Conservation (phyloP, 2,888 invertebrate species). For the Diaperis boleti region DNA sequence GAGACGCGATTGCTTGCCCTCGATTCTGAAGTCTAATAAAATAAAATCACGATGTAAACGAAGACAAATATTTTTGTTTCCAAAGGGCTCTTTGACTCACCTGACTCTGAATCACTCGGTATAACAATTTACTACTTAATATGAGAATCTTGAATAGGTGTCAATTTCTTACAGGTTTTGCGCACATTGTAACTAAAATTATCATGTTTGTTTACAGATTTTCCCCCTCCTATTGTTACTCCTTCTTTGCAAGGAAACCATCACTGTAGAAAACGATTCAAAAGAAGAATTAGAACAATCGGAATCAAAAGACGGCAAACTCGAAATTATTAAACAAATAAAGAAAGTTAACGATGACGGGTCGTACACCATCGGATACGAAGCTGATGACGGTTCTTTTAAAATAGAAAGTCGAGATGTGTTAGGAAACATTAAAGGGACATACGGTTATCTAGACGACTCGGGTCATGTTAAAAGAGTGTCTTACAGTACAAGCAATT, state of each 20-base stretch:
- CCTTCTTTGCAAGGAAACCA: slow-evolving; percentile 19
- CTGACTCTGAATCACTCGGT: too few relatives aligned
- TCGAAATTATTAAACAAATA: slow-evolving; percentile 85
- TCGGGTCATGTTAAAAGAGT: slow-evolving; percentile 84
- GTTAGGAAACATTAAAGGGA: slow-evolving; percentile 84
- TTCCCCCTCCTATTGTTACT: slow-evolving; percentile 24
- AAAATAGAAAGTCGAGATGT: slow-evolving; percentile 87
- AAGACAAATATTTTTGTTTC: too few relatives aligned
- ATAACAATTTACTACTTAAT: too few relatives aligned
- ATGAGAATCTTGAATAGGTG: slow-evolving; percentile 14
- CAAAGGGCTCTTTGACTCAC: too few relatives aligned
- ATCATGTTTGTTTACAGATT: slow-evolving; percentile 32
- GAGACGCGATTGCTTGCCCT: too few relatives aligned
- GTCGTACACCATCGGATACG: slow-evolving; percentile 87
- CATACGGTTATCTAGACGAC: slow-evolving; percentile 84
- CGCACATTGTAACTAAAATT: neutral
- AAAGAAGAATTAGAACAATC: slow-evolving; percentile 72
- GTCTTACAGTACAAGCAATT: slow-evolving; percentile 75
- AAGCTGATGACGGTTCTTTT: slow-evolving; percentile 87
- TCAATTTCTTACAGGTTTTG: slow-evolving; percentile 9
- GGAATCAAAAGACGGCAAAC: slow-evolving; percentile 78
- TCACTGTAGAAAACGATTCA: slow-evolving; percentile 28
- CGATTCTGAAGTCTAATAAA: too few relatives aligned
- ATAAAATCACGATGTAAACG: too few relatives aligned
- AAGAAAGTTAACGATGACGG: slow-evolving; percentile 85